Conservation (phyloP, 2,113 vertebrate species). For the Psettodes erumei region DNA sequence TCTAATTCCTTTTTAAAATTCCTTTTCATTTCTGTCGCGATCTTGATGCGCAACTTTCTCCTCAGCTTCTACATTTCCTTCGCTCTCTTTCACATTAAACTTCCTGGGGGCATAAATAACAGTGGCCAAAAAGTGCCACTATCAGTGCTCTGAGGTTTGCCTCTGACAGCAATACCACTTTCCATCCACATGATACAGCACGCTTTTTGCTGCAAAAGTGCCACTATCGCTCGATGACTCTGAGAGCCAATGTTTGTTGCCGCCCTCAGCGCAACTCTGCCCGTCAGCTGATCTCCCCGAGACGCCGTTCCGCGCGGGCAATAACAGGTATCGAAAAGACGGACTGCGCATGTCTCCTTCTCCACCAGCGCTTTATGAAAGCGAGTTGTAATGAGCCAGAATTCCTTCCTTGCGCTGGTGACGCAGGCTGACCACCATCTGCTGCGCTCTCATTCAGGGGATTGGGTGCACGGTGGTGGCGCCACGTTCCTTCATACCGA, state of each 20-base stretch:
- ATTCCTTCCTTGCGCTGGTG: background rate
- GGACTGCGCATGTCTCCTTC: background rate
- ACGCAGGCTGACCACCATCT: background rate
- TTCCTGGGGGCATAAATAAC: slow-evolving; percentile 18
- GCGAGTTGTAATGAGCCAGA: slow-evolving; percentile 4
- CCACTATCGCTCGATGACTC: too few relatives aligned
- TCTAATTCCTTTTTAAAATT: slow-evolving; percentile 9
- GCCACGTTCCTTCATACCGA: background rate
- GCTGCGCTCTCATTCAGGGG: background rate
- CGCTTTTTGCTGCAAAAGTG: slow-evolving; percentile 16
- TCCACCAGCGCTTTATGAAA: too few relatives aligned
- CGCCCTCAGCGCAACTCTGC: background rate
- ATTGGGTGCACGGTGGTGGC: background rate
- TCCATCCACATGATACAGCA: slow-evolving; percentile 6
- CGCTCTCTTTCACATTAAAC: background rate
- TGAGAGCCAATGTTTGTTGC: background rate
- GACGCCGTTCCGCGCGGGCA: background rate
- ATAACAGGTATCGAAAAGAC: background rate
- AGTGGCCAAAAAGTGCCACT: slow-evolving; percentile 5
- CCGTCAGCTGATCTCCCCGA: background rate
- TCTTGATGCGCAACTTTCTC: slow-evolving; percentile 6
- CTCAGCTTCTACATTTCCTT: background rate
- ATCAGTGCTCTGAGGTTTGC: slow-evolving; percentile 11
- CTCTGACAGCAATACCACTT: slow-evolving; percentile 18
- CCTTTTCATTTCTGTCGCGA: slow-evolving; percentile 13